Percentiles rank a stretch among this genome's conserved stretches.
These are phyloP conservation scores for Corythoichthys haematopterus DNA, from an alignment of 2,113 vertebrate species.

Conservation along the genomic window DNA sequence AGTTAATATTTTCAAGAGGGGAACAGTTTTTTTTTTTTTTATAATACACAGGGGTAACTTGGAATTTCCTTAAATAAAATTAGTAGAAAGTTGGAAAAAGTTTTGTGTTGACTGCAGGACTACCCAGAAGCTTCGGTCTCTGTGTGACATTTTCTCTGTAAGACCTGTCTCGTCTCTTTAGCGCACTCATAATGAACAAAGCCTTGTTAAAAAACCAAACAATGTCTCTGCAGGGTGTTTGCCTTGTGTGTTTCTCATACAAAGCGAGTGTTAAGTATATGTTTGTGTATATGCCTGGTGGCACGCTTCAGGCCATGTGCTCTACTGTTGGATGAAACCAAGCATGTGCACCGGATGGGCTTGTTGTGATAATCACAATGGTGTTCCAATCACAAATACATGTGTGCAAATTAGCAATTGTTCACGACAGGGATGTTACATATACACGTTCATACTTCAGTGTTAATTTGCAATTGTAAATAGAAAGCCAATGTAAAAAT, in stretches of 20 bases:
- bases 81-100: neutral
- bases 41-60: too few relatives aligned
- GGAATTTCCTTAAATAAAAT: too few relatives aligned
- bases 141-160: neutral
- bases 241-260: constrained; percentile 42
- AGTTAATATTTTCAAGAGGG: too few relatives aligned
- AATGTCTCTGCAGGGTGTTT: constrained; percentile 41
- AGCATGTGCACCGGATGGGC: constrained; percentile 2
- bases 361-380: constrained; percentile 9
- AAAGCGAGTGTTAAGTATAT: constrained; percentile 24
- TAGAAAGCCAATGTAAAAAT: too few relatives aligned
- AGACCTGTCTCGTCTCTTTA: neutral
- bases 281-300: constrained; percentile 47
- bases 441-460: neutral
- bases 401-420: constrained; percentile 9
- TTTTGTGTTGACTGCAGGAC: neutral
- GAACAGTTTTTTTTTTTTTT: too few relatives aligned
- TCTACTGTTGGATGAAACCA: constrained; percentile 33
- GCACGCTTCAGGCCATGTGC: constrained; percentile 53
- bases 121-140: neutral
- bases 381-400: constrained; percentile 14
- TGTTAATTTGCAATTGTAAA: too few relatives aligned
- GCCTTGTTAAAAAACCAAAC: constrained; percentile 23
- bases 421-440: neutral
- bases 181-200: constrained; percentile 26